Conservation (phyloP, 2,888 invertebrate genomes). For the Tridacna gigas region DNA sequence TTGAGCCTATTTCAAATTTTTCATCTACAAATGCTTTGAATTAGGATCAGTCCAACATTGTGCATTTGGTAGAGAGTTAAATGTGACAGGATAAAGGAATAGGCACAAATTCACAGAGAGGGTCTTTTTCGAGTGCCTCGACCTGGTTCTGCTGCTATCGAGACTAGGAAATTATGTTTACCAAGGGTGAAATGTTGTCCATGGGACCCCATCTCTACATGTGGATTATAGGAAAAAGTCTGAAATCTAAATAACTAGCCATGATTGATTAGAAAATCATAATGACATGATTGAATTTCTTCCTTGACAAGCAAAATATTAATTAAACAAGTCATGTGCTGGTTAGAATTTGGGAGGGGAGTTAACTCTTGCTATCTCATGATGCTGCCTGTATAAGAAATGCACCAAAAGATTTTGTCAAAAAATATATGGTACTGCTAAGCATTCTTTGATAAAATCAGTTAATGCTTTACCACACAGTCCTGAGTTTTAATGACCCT, state of each 20-base stretch:
- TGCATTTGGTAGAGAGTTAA: background rate
- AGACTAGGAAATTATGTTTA: constrained; percentile 26
- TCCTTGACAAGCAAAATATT: background rate
- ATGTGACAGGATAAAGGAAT: no score
- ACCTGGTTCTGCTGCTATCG: background rate
- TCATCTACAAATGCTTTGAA: background rate
- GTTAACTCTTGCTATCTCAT: no score
- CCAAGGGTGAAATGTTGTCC: constrained; percentile 2
- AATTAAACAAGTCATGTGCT: background rate
- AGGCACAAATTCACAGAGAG: no score
- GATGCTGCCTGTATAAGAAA: no score
- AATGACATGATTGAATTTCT: constrained; percentile 19
- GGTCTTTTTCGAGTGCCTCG: background rate
- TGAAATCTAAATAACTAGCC: constrained; percentile 24
- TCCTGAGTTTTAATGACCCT: no score
- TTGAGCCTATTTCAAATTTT: background rate
- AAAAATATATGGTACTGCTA: no score
- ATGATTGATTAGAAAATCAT: constrained; percentile 32
- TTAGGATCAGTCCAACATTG: background rate
- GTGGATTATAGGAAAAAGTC: constrained; percentile 7
- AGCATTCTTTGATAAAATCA: no score
- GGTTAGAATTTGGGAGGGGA: no score
- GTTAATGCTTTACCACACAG: no score
- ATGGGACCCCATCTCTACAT: background rate
- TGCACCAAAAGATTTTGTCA: no score